Evolutionary conservation across 2,113 vertebrate species (phyloP).

Genomic region (Cariama cristata): DNA sequence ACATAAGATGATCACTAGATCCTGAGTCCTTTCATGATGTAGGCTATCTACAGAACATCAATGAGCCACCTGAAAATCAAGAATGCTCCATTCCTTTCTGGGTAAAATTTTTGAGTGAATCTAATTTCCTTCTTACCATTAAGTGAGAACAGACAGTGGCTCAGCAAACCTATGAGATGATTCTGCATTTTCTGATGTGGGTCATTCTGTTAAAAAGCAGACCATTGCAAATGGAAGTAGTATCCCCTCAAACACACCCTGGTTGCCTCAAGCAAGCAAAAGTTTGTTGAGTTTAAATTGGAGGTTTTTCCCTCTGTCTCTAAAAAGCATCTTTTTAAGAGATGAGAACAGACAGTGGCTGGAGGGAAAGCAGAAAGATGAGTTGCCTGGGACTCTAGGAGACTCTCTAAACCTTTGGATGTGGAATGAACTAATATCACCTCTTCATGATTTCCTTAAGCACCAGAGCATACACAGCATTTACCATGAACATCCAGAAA

Average conservation of each 20-base stretch:
- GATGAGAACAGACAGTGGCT: neutral
- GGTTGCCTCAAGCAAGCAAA: neutral
- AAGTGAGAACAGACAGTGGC: neutral
- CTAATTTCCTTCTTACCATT: neutral
- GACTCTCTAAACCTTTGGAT: neutral
- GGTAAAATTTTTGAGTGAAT: neutral
- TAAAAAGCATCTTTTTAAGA: neutral
- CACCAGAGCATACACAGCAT: neutral
- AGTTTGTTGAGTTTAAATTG: neutral
- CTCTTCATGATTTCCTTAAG: neutral
- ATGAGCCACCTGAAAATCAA: neutral
- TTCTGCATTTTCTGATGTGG: neutral
- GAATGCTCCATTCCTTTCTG: neutral
- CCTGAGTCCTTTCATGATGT: neutral
- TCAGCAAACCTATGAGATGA: fast-evolving
- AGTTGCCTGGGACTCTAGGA: neutral
- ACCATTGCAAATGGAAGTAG: neutral
- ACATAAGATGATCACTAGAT: neutral
- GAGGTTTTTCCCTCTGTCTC: neutral
- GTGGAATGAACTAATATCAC: neutral
- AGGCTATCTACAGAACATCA: neutral
- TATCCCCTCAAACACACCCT: neutral
- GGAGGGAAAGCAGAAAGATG: neutral
- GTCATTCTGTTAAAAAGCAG: neutral
- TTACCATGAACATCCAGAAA: neutral